Percentiles rank a stretch among this genome's conserved stretches.
These are phyloP conservation scores for Todus mexicanus DNA, from an alignment of 2,797 vertebrate species.

Conservation along the genomic window DNA sequence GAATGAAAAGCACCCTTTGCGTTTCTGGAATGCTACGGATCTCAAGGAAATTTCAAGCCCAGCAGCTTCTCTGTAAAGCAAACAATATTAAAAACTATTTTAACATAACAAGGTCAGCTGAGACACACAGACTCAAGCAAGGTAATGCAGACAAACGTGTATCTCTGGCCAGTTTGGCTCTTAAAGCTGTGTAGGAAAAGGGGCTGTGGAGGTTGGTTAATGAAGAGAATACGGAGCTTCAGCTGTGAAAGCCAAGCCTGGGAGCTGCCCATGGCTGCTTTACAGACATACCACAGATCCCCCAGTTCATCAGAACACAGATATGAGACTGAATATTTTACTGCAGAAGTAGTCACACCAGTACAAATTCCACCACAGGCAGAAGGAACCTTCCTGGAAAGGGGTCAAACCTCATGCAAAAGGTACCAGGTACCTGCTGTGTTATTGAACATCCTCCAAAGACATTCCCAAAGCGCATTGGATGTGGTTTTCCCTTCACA, in stretches of 20 bases:
- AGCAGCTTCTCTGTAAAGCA: not conserved
- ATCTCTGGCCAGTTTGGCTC: not conserved
- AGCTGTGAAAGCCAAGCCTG: not conserved
- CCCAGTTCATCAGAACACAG: not conserved
- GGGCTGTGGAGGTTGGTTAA: not conserved
- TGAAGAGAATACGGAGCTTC: not conserved
- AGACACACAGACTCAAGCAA: not conserved
- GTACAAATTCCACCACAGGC: not conserved
- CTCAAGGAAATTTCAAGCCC: not conserved
- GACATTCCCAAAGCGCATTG: not conserved
- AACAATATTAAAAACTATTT: not conserved
- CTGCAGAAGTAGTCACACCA: not conserved
- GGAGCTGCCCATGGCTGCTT: not conserved
- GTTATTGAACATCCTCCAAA: not conserved
- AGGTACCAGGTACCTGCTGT: not conserved
- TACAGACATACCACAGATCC: not conserved
- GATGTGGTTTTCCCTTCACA: not conserved
- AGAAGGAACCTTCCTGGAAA: not conserved
- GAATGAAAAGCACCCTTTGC: not conserved
- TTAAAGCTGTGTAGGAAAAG: not conserved
- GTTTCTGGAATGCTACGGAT: not conserved
- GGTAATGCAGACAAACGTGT: not conserved
- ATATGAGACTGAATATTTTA: rapidly evolving
- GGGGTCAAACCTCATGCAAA: not conserved
- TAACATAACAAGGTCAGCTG: not conserved